These are phyloP conservation scores for Panagrolaimus sp. DNA, from an alignment of 1,140 invertebrate genomes.

Conservation along the genomic window DNA sequence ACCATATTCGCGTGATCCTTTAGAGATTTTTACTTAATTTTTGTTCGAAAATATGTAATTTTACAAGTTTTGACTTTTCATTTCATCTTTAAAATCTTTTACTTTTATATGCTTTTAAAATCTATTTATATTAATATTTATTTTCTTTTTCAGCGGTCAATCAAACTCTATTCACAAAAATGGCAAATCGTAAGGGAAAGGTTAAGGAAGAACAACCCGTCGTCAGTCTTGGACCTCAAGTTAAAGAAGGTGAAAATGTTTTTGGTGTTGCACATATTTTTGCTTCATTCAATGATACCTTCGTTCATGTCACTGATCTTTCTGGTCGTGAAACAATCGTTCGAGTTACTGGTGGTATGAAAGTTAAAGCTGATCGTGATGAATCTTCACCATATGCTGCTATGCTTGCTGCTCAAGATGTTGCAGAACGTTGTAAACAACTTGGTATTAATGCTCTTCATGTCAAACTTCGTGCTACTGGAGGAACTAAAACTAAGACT, in stretches of 20 bases:
- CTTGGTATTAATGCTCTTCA: constrained; percentile 93
- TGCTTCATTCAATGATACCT: constrained; percentile 99
- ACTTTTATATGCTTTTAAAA: neutral
- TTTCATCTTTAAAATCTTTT: too few species aligned
- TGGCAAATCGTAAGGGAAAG: constrained; percentile 97
- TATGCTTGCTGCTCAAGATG: constrained; percentile 99
- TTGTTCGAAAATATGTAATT: too few species aligned
- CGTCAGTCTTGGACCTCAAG: constrained; percentile 90
- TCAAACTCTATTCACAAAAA: constrained; percentile 60
- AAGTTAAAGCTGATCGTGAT: constrained; percentile 99
- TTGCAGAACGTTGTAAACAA: constrained; percentile 93
- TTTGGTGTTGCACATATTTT: constrained; percentile 99
- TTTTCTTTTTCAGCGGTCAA: neutral
- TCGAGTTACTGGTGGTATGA: constrained; percentile 98
- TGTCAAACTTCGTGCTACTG: constrained; percentile 94
- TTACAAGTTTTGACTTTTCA: too few species aligned
- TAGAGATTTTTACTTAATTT: too few species aligned
- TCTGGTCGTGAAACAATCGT: constrained; percentile 96
- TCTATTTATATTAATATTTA: neutral
- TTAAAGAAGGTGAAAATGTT: constrained; percentile 89
- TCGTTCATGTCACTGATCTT: constrained; percentile 97
- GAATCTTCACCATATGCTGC: constrained; percentile 98
- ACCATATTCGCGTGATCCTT: too few species aligned
- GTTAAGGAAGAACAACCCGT: constrained; percentile 90
- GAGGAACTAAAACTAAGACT: constrained; percentile 88